A percentile compares a stretch with the other conserved stretches of the same genome.
phyloP scores from a whole-genome alignment of 2,113 vertebrate species.

The Platichthys flesus region DNA sequence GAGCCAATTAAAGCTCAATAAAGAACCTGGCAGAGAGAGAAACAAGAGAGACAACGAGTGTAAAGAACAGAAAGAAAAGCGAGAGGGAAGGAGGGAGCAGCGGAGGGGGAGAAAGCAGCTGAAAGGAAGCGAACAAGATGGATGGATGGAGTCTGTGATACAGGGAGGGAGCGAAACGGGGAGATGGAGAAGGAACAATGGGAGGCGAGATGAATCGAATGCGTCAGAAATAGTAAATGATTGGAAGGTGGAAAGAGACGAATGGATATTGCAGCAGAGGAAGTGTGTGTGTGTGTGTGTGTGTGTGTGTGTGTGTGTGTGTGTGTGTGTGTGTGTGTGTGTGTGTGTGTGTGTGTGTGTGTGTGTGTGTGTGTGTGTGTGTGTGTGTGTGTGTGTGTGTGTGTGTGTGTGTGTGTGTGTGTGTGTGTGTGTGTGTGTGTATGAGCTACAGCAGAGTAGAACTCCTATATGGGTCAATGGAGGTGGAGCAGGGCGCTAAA shows the following conservation, averaged over 20 bases:
- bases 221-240: slow-evolving; percentile 68
- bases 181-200: slow-evolving; percentile 67
- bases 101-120: slow-evolving; percentile 55
- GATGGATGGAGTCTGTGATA: slow-evolving; percentile 66
- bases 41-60: slow-evolving; percentile 17
- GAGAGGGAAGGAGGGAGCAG: slow-evolving; percentile 4
- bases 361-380: slow-evolving; percentile 20
- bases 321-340: slow-evolving; percentile 22
- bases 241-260: slow-evolving; percentile 63
- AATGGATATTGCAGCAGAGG: slow-evolving; percentile 39
- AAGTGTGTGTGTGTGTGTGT: slow-evolving; percentile 22
- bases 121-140: slow-evolving; percentile 60
- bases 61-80: slow-evolving; percentile 44
- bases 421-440: slow-evolving; percentile 20
- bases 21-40: slow-evolving; percentile 60
- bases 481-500: slow-evolving; percentile 38
- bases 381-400: slow-evolving; percentile 23
- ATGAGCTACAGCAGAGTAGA: slow-evolving; percentile 26
- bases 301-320: slow-evolving; percentile 18
- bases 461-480: slow-evolving; percentile 61
- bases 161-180: slow-evolving; percentile 38
- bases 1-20: slow-evolving; percentile 80
- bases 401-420: slow-evolving; percentile 23
- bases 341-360: slow-evolving; percentile 25
- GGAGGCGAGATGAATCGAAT: slow-evolving; percentile 62